phyloP scores from a whole-genome alignment of 1,140 invertebrate species.

The Oncopeltus fasciatus region DNA sequence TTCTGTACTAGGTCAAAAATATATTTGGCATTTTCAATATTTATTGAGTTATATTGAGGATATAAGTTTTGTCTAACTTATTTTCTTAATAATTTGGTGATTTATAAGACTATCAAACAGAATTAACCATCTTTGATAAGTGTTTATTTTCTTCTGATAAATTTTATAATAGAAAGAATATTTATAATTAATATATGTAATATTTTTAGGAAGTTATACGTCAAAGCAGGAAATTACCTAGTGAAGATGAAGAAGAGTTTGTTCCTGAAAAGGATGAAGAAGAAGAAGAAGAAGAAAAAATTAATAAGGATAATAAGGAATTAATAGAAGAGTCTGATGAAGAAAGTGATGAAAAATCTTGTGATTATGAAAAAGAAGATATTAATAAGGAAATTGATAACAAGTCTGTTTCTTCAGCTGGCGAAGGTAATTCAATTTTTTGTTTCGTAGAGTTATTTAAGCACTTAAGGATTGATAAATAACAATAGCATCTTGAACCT shows the following conservation, averaged over 20 bases:
- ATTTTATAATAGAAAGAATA: not conserved
- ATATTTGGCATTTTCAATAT: too few species aligned
- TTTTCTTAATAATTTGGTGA: too few species aligned
- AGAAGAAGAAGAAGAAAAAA: conserved; percentile 9
- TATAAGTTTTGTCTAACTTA: too few species aligned
- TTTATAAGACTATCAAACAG: too few species aligned
- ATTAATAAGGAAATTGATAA: conserved; percentile 16
- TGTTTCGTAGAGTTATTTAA: too few species aligned
- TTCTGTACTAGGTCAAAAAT: too few species aligned
- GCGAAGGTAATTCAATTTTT: too few species aligned
- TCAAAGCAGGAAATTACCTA: conserved; percentile 13
- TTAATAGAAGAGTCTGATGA: conserved; percentile 11
- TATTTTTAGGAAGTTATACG: conserved; percentile 16
- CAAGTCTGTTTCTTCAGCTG: not conserved
- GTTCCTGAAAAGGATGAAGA: conserved; percentile 4
- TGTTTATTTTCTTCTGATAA: not conserved
- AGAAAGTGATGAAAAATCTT: conserved; percentile 10
- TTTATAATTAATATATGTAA: not conserved
- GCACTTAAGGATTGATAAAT: too few species aligned
- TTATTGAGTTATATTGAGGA: too few species aligned
- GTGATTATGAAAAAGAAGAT: conserved; percentile 19
- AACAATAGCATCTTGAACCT: too few species aligned
- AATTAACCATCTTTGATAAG: too few species aligned
- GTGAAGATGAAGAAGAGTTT: conserved; percentile 23
- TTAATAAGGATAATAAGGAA: conserved; percentile 17